Percentiles rank a stretch among this genome's conserved stretches.
Conservation (phyloP, 2,888 invertebrate species). For the Pasiphila rectangulata region DNA sequence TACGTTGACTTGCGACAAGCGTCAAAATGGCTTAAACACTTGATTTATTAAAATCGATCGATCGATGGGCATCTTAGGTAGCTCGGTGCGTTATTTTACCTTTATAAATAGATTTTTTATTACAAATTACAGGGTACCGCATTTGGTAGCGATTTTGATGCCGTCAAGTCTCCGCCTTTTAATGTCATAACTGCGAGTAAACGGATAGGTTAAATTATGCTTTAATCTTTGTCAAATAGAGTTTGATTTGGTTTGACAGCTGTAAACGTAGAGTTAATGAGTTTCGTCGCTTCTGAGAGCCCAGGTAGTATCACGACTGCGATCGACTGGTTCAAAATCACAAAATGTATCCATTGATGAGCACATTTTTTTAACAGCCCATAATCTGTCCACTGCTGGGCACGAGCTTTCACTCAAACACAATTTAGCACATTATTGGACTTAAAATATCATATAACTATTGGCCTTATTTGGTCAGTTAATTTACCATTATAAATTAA, state of each 20-base stretch:
- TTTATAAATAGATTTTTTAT: constrained; percentile 81
- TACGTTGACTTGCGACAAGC: constrained; percentile 66
- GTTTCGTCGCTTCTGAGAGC: constrained; percentile 59
- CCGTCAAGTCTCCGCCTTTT: constrained; percentile 48
- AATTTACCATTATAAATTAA: too few species aligned
- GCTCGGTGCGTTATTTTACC: constrained; percentile 76
- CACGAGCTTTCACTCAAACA: too few species aligned
- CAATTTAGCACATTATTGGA: too few species aligned
- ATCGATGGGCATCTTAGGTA: constrained; percentile 76
- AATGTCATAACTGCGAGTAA: constrained; percentile 52
- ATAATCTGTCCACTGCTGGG: too few species aligned
- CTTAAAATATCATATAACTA: too few species aligned
- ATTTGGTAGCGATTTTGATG: constrained; percentile 78
- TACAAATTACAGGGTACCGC: constrained; percentile 79
- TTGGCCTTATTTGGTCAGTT: too few species aligned
- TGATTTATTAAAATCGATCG: constrained; percentile 76
- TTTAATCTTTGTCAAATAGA: constrained; percentile 59
- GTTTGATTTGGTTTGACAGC: constrained; percentile 56
- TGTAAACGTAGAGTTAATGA: constrained; percentile 51
- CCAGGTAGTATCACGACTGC: constrained; percentile 53
- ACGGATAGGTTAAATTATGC: constrained; percentile 51
- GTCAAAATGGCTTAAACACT: constrained; percentile 65
- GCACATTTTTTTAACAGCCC: too few species aligned
- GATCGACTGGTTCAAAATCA: constrained; percentile 17
- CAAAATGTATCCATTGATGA: too few species aligned